Base-by-base conservation (phyloP, 2,113 vertebrate genomes). In the Bagarius yarrelli region DNA sequence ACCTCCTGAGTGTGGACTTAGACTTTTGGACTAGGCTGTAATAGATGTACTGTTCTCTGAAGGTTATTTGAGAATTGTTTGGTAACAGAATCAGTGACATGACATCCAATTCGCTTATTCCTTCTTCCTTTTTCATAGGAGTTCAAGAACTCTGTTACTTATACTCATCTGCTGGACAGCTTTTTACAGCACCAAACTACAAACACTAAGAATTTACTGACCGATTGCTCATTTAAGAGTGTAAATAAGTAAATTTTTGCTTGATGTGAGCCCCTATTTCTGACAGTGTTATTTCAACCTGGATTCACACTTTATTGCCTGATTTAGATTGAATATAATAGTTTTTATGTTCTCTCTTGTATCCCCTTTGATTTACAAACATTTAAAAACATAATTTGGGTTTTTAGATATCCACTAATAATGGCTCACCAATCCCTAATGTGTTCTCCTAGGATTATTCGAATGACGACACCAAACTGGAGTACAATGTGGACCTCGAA, bases 401-500 rank as follows among this genome's bases (percentile, higher is more conserved):
- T 40, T 34, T 71, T 71, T 47, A 19, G 25, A 11, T 52, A 50
- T 52, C 15, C 44, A 71, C 44, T 30, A 30, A 71, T 32, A 6
- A 52, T 72, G 4, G 34, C 19, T 40, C 32, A 59, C 18, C 32
- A 47, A 8, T 5, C 44, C 15, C 30, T 18, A n/a, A 27, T 40
- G 5, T 67, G 50, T 87, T 79, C 87, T 13, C 72, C 81, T 86
- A 99, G 98, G 97, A 98, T 91, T 98, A 97, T 86, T 96, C 96
- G 85, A 96, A 93, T 86, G 96, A 98, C 61, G 97, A 99, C 90
- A 93, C 95, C 87, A 97, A 96, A 87, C 93, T 98, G 86, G 97
- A 99, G 88, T 98, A 96, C 91, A 96, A 97, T 89, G 95, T 97
- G 80, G 98, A 99, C 70, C 93, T 96, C 78, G 96, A 97, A 80